These are phyloP conservation scores for Harpagus bidentatus DNA, from an alignment of 2,113 vertebrate genomes.

Conservation along the genomic window DNA sequence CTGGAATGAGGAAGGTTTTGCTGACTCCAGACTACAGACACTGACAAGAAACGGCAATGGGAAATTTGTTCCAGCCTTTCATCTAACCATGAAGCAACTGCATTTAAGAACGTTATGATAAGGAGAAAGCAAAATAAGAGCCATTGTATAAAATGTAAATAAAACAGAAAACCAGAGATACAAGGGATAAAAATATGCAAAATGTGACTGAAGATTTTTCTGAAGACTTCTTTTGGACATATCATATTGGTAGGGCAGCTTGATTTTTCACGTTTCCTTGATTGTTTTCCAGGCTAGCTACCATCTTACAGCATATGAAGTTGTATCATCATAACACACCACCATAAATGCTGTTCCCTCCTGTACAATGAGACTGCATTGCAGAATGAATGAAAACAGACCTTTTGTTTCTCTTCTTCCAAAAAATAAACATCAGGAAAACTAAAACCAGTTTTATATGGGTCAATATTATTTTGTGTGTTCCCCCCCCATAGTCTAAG, in stretches of 20 bases:
- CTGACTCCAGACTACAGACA: slow-evolving; percentile 8
- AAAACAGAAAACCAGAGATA: background rate
- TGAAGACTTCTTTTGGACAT: background rate
- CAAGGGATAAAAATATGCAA: slow-evolving; percentile 21
- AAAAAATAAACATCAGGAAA: background rate
- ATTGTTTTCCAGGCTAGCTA: background rate
- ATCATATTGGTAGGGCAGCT: background rate
- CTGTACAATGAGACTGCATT: background rate
- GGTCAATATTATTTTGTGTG: background rate
- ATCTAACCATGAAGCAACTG: background rate
- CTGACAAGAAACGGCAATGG: background rate
- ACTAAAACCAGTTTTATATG: background rate
- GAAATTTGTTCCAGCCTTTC: slow-evolving; percentile 42
- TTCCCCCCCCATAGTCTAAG: background rate
- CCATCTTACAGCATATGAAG: background rate
- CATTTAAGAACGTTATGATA: slow-evolving; percentile 9
- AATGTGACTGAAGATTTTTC: background rate
- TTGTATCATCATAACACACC: background rate
- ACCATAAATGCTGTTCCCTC: background rate
- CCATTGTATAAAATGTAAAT: slow-evolving; percentile 22
- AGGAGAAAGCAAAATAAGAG: slow-evolving; percentile 18
- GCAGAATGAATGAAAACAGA: background rate
- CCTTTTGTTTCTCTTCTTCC: background rate
- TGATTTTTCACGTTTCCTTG: background rate
- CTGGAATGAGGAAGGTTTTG: background rate